Evolutionary conservation across 2,113 vertebrate species (phyloP), one percentile per base, ranked within the genome.

Genomic region (Propithecus coquereli): DNA sequence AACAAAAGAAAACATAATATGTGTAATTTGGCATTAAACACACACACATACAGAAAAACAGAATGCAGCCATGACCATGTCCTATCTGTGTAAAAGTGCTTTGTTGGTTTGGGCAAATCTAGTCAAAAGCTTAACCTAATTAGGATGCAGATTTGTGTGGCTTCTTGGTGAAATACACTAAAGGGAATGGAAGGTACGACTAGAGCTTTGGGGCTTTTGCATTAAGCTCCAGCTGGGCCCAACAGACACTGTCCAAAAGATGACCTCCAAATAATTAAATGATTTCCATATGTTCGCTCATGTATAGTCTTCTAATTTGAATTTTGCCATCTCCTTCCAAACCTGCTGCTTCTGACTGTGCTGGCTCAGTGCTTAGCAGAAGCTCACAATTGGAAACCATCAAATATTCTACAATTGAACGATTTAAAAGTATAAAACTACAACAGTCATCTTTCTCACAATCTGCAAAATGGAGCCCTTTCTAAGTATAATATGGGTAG

Each of bases 161-260:
- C 43, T 87, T 83, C 43, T 91, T 66, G 96, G 92, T 61, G 23
- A 98, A 90, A 52, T 79, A 9, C 3, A 57, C 14, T 88, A 52
- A 94, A 61, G 20, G 59, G 45, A 74, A 93, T 12, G 52, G 0
- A 45, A 43, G 32, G 32, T 93, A 89, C 20, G 52, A 71, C 90
- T 13, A 83, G n/a, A 94, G 18, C 45, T 97, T 91, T 92, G 27
- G 59, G 63, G 4, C 17, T 91, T 97, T 95, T 97, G 77, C 73
- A 97, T 97, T 98, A 95, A 97, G 80, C 40, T 97, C 66, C 87
- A 92, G 34, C 87, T 97, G 80, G n/a, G 25, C 47, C 30, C 16
- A 96, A 87, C 70, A 94, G 95, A 97, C 91, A 89, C 23, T 81
- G 65, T 92, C 80, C 90, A 97, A 93, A 98, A 97, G 94, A 96